These are phyloP conservation scores for Schlechtendalia chinensis DNA, from an alignment of 1,140 invertebrate species.

Conservation along the genomic window DNA sequence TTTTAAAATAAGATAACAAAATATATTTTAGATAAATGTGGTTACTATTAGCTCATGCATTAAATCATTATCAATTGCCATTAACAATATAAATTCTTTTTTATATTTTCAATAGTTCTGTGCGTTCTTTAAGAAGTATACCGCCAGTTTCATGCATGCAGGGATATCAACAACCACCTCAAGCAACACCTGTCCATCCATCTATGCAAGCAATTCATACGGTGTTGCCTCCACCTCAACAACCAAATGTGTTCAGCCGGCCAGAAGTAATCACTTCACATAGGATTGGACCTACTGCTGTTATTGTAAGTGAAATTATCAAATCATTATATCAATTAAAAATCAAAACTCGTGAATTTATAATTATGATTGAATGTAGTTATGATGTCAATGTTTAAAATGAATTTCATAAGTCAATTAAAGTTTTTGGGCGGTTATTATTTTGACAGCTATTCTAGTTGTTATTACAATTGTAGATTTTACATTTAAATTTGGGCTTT, in stretches of 20 bases:
- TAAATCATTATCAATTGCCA: neutral
- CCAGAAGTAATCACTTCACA: conserved; percentile 58
- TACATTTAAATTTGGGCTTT: too few relatives aligned
- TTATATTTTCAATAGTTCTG: conserved; percentile 16
- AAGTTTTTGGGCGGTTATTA: too few relatives aligned
- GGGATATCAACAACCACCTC: conserved; percentile 42
- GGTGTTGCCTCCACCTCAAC: conserved; percentile 53
- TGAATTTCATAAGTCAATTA: too few relatives aligned
- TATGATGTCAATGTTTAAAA: too few relatives aligned
- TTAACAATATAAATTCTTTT: neutral
- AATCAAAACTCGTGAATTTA: too few relatives aligned
- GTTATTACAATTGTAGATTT: too few relatives aligned
- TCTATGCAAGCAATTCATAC: conserved; percentile 48
- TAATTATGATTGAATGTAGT: too few relatives aligned
- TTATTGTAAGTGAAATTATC: conserved; percentile 37
- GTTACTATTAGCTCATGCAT: neutral
- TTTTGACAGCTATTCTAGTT: too few relatives aligned
- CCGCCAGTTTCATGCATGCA: conserved; percentile 39
- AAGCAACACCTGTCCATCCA: conserved; percentile 37
- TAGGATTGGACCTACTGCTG: conserved; percentile 35
- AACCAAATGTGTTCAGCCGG: conserved; percentile 59
- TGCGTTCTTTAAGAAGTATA: conserved; percentile 29
- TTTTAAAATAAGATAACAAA: too few relatives aligned
- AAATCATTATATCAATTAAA: too few relatives aligned
- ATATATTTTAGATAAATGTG: neutral